These are phyloP conservation scores for Lycocorax pyrrhopterus DNA, from an alignment of 2,113 vertebrate species.

Conservation along the genomic window DNA sequence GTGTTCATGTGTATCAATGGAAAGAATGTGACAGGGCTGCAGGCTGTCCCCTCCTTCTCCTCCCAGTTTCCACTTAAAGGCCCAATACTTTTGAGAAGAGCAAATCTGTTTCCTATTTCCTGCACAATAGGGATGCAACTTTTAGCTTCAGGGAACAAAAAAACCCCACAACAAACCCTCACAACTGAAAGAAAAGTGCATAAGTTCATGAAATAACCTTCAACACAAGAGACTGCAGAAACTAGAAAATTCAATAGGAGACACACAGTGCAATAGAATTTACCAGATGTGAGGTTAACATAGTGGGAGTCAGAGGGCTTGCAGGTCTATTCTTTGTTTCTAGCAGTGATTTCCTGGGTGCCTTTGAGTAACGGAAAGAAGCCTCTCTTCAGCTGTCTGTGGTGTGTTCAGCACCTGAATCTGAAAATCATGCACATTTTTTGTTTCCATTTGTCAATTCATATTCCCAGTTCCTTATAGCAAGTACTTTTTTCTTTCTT, in stretches of 20 bases:
- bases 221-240: not conserved
- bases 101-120: conserved; percentile 52
- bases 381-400: not conserved
- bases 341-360: not conserved
- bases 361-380: not conserved
- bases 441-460: not conserved
- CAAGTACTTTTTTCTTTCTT: not conserved
- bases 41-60: not conserved
- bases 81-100: not conserved
- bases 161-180: not conserved
- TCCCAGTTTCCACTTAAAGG: conserved; percentile 23
- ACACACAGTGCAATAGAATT: not conserved
- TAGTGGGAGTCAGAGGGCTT: not conserved
- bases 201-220: not conserved
- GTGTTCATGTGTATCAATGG: not conserved
- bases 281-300: not conserved
- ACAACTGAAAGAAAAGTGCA: not conserved
- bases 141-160: conserved; percentile 5
- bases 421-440: not conserved
- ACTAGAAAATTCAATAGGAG: not conserved
- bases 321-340: not conserved
- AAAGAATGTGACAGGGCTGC: conserved; percentile 29
- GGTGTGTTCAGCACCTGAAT: not conserved
- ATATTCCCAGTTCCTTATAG: not conserved
- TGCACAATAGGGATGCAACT: conserved; percentile 30